Percentiles rank a stretch among this genome's conserved stretches.
phyloP scores from a whole-genome alignment of 2,888 invertebrate species.

The Ypsolopha scabrella region DNA sequence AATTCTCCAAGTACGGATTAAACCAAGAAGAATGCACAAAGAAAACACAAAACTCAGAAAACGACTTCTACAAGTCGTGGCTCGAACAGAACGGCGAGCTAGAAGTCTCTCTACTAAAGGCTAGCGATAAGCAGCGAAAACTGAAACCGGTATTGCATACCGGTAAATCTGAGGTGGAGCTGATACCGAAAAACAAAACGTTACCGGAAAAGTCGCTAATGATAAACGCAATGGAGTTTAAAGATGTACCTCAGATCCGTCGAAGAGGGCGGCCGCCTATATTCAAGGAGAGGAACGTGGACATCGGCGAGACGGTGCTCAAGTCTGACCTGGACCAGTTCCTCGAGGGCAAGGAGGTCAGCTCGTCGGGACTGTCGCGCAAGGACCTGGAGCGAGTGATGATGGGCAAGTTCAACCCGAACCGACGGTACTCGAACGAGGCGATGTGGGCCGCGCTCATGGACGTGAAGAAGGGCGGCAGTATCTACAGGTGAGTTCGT shows the following conservation, averaged over 20 bases:
- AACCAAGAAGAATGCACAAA: constrained; percentile 37
- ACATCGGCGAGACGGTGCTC: constrained; percentile 55
- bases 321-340: constrained; percentile 65
- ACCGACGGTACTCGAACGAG: constrained; percentile 60
- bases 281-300: constrained; percentile 55
- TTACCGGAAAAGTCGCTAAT: not conserved
- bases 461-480: constrained; percentile 72
- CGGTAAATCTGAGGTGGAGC: constrained; percentile 51
- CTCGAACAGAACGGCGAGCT: constrained; percentile 60
- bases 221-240: constrained; percentile 3
- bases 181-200: constrained; percentile 39
- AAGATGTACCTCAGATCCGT: constrained; percentile 23
- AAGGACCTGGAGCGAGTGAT: constrained; percentile 61
- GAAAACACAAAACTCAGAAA: constrained; percentile 29
- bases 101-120: constrained; percentile 55
- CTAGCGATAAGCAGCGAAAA: constrained; percentile 37
- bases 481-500: constrained; percentile 68
- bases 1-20: constrained; percentile 55
- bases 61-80: constrained; percentile 63
- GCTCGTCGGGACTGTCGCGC: constrained; percentile 58
- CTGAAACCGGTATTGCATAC: constrained; percentile 29
- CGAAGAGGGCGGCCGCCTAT: constrained; percentile 53
- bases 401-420: constrained; percentile 68
- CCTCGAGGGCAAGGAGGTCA: constrained; percentile 59
- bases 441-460: constrained; percentile 71